phyloP scores from a whole-genome alignment of 2,888 invertebrate species.

The Notodonta dromedarius region DNA sequence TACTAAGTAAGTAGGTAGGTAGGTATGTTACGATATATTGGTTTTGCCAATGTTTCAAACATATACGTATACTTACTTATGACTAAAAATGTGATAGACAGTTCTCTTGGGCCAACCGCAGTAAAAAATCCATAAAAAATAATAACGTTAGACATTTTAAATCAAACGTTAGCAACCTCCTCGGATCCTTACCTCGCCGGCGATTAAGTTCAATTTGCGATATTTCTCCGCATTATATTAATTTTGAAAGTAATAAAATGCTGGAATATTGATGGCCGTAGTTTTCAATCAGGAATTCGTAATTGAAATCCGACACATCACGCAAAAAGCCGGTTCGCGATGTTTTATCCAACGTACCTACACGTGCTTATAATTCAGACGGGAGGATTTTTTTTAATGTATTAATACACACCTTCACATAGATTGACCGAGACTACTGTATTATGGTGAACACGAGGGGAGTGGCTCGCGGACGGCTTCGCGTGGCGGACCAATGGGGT shows the following conservation, averaged over 20 bases:
- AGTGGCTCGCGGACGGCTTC: conserved; percentile 31
- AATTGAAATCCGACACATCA: conserved; percentile 55
- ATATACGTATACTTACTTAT: conserved; percentile 13
- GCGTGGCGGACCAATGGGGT: conserved; percentile 49
- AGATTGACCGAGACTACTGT: conserved; percentile 26
- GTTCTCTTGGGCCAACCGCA: conserved; percentile 25
- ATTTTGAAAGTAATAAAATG: conserved; percentile 33
- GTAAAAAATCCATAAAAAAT: conserved; percentile 26
- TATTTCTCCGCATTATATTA: conserved; percentile 25
- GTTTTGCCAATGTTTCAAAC: neutral
- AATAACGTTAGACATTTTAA: conserved; percentile 25
- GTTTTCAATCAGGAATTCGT: conserved; percentile 46
- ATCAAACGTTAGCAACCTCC: conserved; percentile 11
- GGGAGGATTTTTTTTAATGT: conserved; percentile 43
- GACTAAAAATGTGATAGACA: conserved; percentile 22
- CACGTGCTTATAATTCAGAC: conserved; percentile 52
- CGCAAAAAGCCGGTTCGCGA: conserved; percentile 47
- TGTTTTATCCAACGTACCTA: conserved; percentile 37
- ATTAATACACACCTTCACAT: conserved; percentile 48
- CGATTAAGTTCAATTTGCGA: conserved; percentile 33
- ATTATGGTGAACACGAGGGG: conserved; percentile 37
- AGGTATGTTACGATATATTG: neutral
- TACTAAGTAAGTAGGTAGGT: too few species aligned
- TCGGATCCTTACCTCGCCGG: conserved; percentile 11
- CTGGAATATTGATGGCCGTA: conserved; percentile 27